Evolutionary conservation across 2,113 vertebrate species (phyloP).

Genomic region (Larimichthys polyactis): DNA sequence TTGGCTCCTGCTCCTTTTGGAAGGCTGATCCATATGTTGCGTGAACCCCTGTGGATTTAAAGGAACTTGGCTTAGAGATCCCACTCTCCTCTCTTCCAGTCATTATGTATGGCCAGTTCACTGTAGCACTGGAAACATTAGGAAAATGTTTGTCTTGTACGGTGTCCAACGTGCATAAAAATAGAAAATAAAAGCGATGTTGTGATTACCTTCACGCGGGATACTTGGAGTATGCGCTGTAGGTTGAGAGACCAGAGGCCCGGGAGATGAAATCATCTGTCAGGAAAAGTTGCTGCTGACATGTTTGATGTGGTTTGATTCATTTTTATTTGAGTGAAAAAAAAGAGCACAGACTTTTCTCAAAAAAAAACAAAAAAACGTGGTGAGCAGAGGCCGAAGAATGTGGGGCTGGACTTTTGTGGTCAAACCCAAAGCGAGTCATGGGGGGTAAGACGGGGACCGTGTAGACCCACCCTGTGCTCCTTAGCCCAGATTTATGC

Average conservation of each 20-base stretch:
- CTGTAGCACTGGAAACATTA: slow-evolving; percentile 72
- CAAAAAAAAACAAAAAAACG: slow-evolving; percentile 3
- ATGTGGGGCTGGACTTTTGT: slow-evolving; percentile 70
- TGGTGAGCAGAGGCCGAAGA: slow-evolving; percentile 64
- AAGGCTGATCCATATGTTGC: slow-evolving; percentile 77
- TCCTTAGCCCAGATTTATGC: slow-evolving; percentile 68
- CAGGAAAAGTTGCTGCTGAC: slow-evolving; percentile 51
- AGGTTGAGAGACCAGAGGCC: slow-evolving; percentile 33
- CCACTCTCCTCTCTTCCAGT: slow-evolving; percentile 75
- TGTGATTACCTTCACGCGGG: slow-evolving; percentile 51
- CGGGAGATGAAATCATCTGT: slow-evolving; percentile 60
- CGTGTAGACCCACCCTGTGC: slow-evolving; percentile 58
- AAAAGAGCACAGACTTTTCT: no score
- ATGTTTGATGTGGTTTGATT: slow-evolving; percentile 61
- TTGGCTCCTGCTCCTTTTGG: slow-evolving; percentile 79
- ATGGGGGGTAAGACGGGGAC: slow-evolving; percentile 58
- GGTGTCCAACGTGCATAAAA: slow-evolving; percentile 68
- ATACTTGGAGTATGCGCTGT: slow-evolving; percentile 41
- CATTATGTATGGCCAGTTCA: slow-evolving; percentile 71
- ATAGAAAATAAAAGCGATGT: slow-evolving; percentile 71
- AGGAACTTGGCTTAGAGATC: slow-evolving; percentile 77
- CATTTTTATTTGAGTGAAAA: slow-evolving; percentile 22
- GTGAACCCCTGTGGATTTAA: slow-evolving; percentile 76
- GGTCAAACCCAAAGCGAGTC: slow-evolving; percentile 62
- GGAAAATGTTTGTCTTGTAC: slow-evolving; percentile 71